Evolutionary conservation across 2,113 vertebrate species (phyloP), one percentile per base, ranked within the genome.

Genomic region (Aegypius monachus): DNA sequence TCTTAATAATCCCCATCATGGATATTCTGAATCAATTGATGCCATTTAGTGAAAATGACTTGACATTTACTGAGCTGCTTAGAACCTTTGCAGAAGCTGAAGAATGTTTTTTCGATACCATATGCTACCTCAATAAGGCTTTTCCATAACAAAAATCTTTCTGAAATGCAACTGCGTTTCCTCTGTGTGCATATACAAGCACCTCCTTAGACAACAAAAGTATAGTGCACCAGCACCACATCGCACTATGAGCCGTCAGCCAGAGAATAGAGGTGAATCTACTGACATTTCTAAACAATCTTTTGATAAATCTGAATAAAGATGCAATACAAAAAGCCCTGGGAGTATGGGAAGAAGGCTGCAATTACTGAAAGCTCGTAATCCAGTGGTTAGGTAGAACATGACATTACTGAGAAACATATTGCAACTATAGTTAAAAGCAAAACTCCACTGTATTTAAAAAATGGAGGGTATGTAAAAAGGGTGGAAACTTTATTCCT

Each of bases 1-100:
- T 68, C 47, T 68, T 81, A 61, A 58, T 68, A 92, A 93, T 79
- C 61, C 52, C 19, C 20, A 22, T 45, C 77, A 11, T 32, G 86
- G 86, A 92, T 95, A 67, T 72, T 70, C 56, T 93, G 93, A 68
- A 91, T 89, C 70, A 91, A 81, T 48, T 61, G 73, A 29, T 79
- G 77, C 29, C 66, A 36, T 87, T 92, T 91, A 38, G 66, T 58
- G 62, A 50, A 75, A 97, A 91, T 55, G 14, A n/a, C 83, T 82
- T 95, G 94, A 82, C 94, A 95, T 97, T 95, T 95, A 66, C 73
- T 31, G 53, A 92, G 90, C 62, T 90, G 29, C 81, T 71, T 47
- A 79, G 66, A 81, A 80, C 58, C 58, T 95, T 47, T 62, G 59
- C 45, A 77, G 45, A 67, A 94, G 53, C 22, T 65, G 36, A 20